Evolutionary conservation across 2,888 invertebrate genomes (phyloP), one percentile per base, ranked within the genome.

Genomic region (Drosophila anomelani): DNA sequence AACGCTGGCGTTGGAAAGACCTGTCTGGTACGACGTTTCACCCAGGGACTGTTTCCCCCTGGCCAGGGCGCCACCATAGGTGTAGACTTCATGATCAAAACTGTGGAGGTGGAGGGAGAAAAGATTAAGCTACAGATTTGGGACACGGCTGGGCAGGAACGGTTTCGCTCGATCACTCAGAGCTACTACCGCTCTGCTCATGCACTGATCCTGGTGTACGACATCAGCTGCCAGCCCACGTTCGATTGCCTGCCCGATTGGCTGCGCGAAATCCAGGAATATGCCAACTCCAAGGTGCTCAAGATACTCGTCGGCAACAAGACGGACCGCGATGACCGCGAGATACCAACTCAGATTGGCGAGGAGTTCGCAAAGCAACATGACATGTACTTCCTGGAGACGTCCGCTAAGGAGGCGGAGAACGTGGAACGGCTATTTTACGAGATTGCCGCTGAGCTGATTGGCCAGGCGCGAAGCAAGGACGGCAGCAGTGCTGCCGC

Each of bases 51-150:
- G 55, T 99, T 99, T 93, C 99, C 99, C 58, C 98, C 98, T 38
- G 99, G 99, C 15, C 99, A 99, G 93, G 98, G 98, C 81, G 99
- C 99, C 64, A 99, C 99, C 4, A 99, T 99, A 89, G 99, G 99
- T 66, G 99, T 99, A 32, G 99, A 99, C 94, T 99, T 99, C 93
- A 98, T 99, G 98, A 99, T 99, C 76, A 99, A 99, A 94, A 98
- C 98, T 60, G 98, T 99, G 10, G 98, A 98, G 94, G 97, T 99
- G 66, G 98, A 97, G 89, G 97, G 97, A 91, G 97, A 97, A 93
- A 97, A 97, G 95, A 96, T 98, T 86, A 98, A 98, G 98, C 94
- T 99, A 69, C 99, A 99, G 95, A 99, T 99, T 91, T 99, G 99
- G 99, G 99, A 99, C 91, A 99, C 99, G 13, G 99, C 99, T 2